Conservation (phyloP, 1,140 invertebrate genomes). For the Danaus melanippus region DNA sequence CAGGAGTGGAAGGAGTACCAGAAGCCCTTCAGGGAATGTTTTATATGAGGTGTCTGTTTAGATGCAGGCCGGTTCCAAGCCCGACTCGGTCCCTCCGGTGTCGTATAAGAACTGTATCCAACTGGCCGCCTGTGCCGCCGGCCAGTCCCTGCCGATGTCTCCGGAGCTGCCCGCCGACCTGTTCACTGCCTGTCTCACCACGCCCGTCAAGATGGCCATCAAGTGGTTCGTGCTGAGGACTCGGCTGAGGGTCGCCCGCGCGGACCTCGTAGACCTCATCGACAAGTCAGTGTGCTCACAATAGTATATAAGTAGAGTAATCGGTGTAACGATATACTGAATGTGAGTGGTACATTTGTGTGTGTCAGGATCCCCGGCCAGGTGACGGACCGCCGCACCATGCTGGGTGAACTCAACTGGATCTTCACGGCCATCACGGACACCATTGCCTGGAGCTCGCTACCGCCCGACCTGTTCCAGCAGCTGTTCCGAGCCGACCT, state of each 20-base stretch:
- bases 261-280: slow-evolving; percentile 89
- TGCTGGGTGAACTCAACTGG: slow-evolving; percentile 99
- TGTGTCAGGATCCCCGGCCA: slow-evolving; percentile 90
- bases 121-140: slow-evolving; percentile 92
- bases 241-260: slow-evolving; percentile 84
- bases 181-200: slow-evolving; percentile 98
- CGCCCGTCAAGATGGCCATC: slow-evolving; percentile 97
- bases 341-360: no score
- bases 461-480: slow-evolving; percentile 95
- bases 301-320: background rate
- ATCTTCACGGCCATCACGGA: slow-evolving; percentile 99
- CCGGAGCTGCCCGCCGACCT: slow-evolving; percentile 98
- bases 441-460: slow-evolving; percentile 99
- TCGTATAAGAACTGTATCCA: slow-evolving; percentile 95
- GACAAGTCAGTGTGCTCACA: slow-evolving; percentile 81
- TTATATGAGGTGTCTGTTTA: background rate
- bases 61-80: slow-evolving; percentile 23
- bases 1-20: no score
- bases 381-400: slow-evolving; percentile 94
- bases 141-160: slow-evolving; percentile 97
- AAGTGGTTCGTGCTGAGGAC: slow-evolving; percentile 95
- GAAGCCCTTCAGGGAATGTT: no score
- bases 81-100: slow-evolving; percentile 39
- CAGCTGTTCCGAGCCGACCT: slow-evolving; percentile 97
- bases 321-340: no score